phyloP scores from a whole-genome alignment of 2,888 invertebrate species.

The Ormyrus labotus region DNA sequence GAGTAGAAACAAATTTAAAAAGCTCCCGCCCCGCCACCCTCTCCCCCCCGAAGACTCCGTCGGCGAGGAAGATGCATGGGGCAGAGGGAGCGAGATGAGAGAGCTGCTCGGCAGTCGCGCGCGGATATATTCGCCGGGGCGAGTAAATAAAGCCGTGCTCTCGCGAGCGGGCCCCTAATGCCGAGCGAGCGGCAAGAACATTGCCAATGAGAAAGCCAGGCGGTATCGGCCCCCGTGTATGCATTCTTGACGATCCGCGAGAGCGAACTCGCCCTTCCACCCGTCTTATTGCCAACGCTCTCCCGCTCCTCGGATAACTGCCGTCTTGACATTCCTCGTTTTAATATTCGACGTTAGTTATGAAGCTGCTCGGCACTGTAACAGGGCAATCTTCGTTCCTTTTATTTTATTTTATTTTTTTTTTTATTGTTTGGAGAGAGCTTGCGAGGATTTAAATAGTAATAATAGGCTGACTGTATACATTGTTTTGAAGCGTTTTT shows the following conservation, averaged over 20 bases:
- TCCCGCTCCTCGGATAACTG: background rate
- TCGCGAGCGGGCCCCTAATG: background rate
- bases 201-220: slow-evolving; percentile 23
- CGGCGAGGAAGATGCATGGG: slow-evolving; percentile 18
- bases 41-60: slow-evolving; percentile 6
- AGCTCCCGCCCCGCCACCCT: slow-evolving; percentile 51
- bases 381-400: too few species aligned
- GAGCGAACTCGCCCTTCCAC: slow-evolving; percentile 6
- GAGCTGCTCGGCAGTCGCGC: background rate
- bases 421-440: too few species aligned
- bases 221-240: slow-evolving; percentile 40
- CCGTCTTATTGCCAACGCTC: slow-evolving; percentile 35
- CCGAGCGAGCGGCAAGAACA: slow-evolving; percentile 9
- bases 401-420: too few species aligned
- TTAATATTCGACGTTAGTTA: too few species aligned
- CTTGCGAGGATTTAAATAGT: too few species aligned
- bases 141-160: slow-evolving; percentile 54
- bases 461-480: too few species aligned
- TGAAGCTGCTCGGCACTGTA: too few species aligned
- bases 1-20: slow-evolving; percentile 71
- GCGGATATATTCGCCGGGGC: slow-evolving; percentile 9
- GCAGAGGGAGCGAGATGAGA: background rate
- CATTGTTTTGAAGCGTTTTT: too few species aligned
- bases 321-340: too few species aligned
- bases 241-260: slow-evolving; percentile 39